Percentiles rank a stretch among this genome's conserved stretches.
Conservation (phyloP, 30 jellyfish, hydroid and myxozoan genomes). For the Hydractinia echinata region DNA sequence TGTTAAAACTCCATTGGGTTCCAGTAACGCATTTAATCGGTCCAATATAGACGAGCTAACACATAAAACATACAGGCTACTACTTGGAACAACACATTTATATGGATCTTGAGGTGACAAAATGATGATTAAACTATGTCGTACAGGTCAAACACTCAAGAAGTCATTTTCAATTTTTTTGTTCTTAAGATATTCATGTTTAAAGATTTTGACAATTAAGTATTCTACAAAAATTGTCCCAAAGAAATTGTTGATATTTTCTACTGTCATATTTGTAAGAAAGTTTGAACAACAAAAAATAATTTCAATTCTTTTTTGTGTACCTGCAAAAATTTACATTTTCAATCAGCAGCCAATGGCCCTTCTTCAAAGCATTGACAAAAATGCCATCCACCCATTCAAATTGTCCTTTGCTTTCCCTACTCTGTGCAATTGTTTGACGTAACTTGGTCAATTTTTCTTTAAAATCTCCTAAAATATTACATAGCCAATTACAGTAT, state of each 20-base stretch:
- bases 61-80: too few species aligned
- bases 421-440: neutral
- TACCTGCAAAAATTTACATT: slow-evolving; percentile 94
- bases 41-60: slow-evolving; percentile 88
- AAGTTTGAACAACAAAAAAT: neutral
- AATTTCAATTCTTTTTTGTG: neutral
- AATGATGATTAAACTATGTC: neutral
- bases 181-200: too few species aligned
- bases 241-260: too few species aligned
- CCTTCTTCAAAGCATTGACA: slow-evolving; percentile 63
- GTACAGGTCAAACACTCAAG: neutral
- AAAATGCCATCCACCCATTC: slow-evolving; percentile 93
- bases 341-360: slow-evolving; percentile 88
- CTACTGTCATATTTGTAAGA: too few species aligned
- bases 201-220: too few species aligned
- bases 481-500: too few species aligned
- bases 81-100: neutral
- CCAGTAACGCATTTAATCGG: slow-evolving; percentile 88
- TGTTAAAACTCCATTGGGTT: slow-evolving; percentile 85
- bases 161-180: neutral
- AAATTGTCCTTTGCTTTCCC: slow-evolving; percentile 55
- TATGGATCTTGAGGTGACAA: neutral
- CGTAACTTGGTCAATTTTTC: too few species aligned
- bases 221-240: too few species aligned
- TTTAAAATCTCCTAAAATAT: too few species aligned